Evolutionary conservation across 2,888 invertebrate genomes (phyloP), one percentile per base, ranked within the genome.

Genomic region (Lapara coniferarum): DNA sequence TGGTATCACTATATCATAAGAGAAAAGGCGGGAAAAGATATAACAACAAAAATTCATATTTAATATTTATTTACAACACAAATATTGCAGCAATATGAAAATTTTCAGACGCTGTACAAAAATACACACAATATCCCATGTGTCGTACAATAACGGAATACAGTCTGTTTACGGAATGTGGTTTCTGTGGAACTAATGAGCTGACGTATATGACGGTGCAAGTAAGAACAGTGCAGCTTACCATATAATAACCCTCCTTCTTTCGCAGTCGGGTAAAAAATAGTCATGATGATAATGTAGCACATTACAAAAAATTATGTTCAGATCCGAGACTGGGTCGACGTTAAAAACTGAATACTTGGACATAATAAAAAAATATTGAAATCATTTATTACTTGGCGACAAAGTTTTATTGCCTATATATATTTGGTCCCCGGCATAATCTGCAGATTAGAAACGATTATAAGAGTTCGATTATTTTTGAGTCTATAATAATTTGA

Each of bases 61-160:
- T 81, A 82, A 75, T 77, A 75, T 87, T 87, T 88, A 88, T 90
- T 91, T 91, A 91, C 89, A 91, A 88, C 85, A 89, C 84, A 75
- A 86, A 88, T 88, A 92, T 87, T 90, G 88, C 88, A 87, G 88
- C 84, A 82, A 84, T 87, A 82, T 85, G 80, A 82, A 82, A 84
- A 84, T 75, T 76, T 75, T 81, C 80, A 78, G 80, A 80, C 81
- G 79, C 82, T 85, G 84, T 90, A 90, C 85, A 91, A 91, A 92
- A 91, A 89, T 90, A 90, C 80, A 80, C 75, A 78, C 75, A 53
- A 67, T 67, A 52, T 68, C 52, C 30, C 37, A 68, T 30, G 52
- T 58, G 52, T 55, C 53, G 37, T 68, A 68, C 16, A 63, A 52
- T 68, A 52, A 63, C 52, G 57, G 70, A 76, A 55, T 71, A 74